phyloP scores from a whole-genome alignment of 2,888 invertebrate genomes.

The Tipula unca region DNA sequence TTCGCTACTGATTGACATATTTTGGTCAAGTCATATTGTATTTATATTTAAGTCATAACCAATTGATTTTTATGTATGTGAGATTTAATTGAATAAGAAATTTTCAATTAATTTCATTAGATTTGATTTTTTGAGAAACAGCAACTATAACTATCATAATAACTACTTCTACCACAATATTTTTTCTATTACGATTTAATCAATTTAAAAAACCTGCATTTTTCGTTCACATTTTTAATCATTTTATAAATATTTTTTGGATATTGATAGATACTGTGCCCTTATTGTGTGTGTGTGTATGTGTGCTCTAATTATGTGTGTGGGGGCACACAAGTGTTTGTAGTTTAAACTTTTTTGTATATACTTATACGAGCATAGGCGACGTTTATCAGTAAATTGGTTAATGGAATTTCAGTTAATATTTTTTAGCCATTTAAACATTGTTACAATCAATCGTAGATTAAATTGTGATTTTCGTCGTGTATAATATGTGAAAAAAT shows the following conservation, averaged over 20 bases:
- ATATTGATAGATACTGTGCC: not conserved
- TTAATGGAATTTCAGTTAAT: not conserved
- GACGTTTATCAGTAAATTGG: not conserved
- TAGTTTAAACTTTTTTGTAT: not conserved
- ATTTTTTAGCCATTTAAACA: not conserved
- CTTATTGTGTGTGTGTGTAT: not conserved
- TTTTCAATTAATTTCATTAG: too few species aligned
- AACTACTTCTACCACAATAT: too few species aligned
- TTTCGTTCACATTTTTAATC: not conserved
- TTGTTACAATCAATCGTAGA: not conserved
- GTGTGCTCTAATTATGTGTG: not conserved
- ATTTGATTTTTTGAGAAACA: too few species aligned
- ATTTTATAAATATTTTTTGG: not conserved
- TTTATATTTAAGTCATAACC: too few species aligned
- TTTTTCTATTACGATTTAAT: too few species aligned
- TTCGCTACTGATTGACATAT: too few species aligned
- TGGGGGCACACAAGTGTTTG: not conserved
- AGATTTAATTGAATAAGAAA: too few species aligned
- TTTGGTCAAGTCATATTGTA: too few species aligned
- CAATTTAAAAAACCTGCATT: too few species aligned
- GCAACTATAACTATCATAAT: too few species aligned
- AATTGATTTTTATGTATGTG: too few species aligned
- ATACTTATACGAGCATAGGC: not conserved
- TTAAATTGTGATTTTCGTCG: not conserved
- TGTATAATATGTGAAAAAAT: not conserved